Evolutionary conservation across 2,888 invertebrate genomes (phyloP).

Genomic region (Pasiphila rectangulata): DNA sequence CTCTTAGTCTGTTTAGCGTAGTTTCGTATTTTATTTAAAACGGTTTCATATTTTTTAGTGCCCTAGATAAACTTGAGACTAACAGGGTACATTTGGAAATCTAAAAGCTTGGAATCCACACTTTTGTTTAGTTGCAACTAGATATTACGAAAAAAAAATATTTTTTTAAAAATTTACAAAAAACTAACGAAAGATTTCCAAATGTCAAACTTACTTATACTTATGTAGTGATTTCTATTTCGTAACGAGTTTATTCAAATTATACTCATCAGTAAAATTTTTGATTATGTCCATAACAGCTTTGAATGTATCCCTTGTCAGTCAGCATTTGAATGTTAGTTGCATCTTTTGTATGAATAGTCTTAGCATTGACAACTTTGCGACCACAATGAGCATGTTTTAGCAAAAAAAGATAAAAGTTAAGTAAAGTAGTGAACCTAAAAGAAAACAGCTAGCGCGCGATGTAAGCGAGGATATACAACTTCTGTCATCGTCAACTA

Average conservation of each 20-base stretch:
- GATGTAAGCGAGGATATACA: no score
- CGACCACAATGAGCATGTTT: no score
- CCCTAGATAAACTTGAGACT: slow-evolving; percentile 4
- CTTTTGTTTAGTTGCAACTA: not conserved
- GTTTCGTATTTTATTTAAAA: slow-evolving; percentile 5
- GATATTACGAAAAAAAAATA: slow-evolving; percentile 4
- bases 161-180: slow-evolving; percentile 21
- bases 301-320: not conserved
- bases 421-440: no score
- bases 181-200: slow-evolving; percentile 19
- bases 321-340: not conserved
- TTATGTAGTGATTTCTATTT: not conserved
- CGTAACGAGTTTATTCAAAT: not conserved
- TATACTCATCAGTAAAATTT: no score
- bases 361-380: not conserved
- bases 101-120: slow-evolving; percentile 1
- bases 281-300: not conserved
- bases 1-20: not conserved
- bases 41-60: not conserved
- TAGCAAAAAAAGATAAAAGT: no score
- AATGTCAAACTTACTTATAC: slow-evolving; percentile 17
- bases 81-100: slow-evolving; percentile 22
- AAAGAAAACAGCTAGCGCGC: no score
- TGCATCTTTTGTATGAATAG: not conserved
- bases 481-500: no score